phyloP scores from a whole-genome alignment of 2,797 vertebrate genomes.

The Crocidura indochinensis region DNA sequence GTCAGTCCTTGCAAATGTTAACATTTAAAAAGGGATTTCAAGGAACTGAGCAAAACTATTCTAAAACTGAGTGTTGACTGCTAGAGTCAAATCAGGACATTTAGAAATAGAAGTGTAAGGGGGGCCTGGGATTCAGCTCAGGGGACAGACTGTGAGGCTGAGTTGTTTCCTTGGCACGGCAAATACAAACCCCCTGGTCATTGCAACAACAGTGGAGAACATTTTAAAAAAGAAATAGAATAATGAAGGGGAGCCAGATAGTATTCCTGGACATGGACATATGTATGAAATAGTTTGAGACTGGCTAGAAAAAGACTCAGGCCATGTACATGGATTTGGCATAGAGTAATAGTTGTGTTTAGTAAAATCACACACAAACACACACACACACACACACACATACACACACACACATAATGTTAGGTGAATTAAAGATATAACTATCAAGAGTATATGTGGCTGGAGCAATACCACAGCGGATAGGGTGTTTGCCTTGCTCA shows the following conservation, averaged over 20 bases:
- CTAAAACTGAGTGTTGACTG: not conserved
- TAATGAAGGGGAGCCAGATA: too few relatives aligned
- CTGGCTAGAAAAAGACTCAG: not conserved
- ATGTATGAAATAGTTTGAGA: not conserved
- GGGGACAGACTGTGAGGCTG: too few relatives aligned
- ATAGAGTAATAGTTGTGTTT: not conserved
- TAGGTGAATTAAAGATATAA: slow-evolving; percentile 36
- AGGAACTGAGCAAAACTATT: slow-evolving; percentile 1
- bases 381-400: too few relatives aligned
- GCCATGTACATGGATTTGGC: not conserved
- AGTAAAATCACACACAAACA: not conserved
- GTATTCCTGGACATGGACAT: not conserved
- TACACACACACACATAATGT: not conserved
- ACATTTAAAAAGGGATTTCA: slow-evolving; percentile 32
- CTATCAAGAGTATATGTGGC: too few relatives aligned
- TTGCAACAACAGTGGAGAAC: too few relatives aligned
- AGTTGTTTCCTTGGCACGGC: too few relatives aligned
- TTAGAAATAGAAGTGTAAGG: not conserved
- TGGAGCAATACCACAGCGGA: too few relatives aligned
- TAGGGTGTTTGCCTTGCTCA: too few relatives aligned
- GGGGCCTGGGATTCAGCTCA: too few relatives aligned
- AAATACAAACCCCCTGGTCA: too few relatives aligned
- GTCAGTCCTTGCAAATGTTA: not conserved
- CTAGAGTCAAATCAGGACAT: not conserved
- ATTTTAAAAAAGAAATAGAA: not conserved